phyloP scores from a whole-genome alignment of 2,797 vertebrate species.

The Gymnoscopelus braueri region DNA sequence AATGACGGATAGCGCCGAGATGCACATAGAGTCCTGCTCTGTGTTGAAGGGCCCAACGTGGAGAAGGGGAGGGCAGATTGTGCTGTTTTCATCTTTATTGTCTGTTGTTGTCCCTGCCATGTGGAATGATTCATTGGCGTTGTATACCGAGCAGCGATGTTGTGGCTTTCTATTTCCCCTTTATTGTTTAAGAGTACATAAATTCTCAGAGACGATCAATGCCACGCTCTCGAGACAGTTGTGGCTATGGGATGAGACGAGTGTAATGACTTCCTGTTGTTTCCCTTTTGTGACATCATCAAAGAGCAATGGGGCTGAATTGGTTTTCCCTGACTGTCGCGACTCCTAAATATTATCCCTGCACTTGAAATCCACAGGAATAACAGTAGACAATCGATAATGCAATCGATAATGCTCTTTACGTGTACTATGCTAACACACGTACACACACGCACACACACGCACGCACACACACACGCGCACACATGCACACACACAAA shows the following conservation, averaged over 20 bases:
- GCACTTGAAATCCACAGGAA: slow-evolving; percentile 52
- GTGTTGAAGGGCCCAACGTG: slow-evolving; percentile 40
- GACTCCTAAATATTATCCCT: slow-evolving; percentile 38
- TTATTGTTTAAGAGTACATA: slow-evolving; percentile 53
- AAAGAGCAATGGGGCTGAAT: slow-evolving; percentile 51
- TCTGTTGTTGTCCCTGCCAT: slow-evolving; percentile 21
- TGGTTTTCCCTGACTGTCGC: slow-evolving; percentile 67
- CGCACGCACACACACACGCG: slow-evolving; percentile 49
- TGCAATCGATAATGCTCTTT: slow-evolving; percentile 53
- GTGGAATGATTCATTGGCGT: slow-evolving; percentile 44
- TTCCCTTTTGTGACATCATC: slow-evolving; percentile 72
- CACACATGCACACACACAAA: slow-evolving; percentile 13
- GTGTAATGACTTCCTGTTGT: slow-evolving; percentile 62
- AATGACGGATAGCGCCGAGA: slow-evolving; percentile 50
- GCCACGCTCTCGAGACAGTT: slow-evolving; percentile 17
- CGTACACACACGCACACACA: slow-evolving; percentile 58
- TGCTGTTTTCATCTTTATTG: slow-evolving; percentile 36
- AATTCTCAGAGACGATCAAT: slow-evolving; percentile 39
- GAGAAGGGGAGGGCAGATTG: slow-evolving; percentile 18
- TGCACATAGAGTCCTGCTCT: slow-evolving; percentile 17
- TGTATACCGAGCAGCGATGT: slow-evolving; percentile 36
- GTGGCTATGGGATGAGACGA: slow-evolving; percentile 33
- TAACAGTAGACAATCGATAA: slow-evolving; percentile 48
- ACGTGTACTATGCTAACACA: slow-evolving; percentile 37
- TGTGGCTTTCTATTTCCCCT: slow-evolving; percentile 23